Evolutionary conservation across 2,797 vertebrate species (phyloP).

Genomic region (Takifugu ocellatus): DNA sequence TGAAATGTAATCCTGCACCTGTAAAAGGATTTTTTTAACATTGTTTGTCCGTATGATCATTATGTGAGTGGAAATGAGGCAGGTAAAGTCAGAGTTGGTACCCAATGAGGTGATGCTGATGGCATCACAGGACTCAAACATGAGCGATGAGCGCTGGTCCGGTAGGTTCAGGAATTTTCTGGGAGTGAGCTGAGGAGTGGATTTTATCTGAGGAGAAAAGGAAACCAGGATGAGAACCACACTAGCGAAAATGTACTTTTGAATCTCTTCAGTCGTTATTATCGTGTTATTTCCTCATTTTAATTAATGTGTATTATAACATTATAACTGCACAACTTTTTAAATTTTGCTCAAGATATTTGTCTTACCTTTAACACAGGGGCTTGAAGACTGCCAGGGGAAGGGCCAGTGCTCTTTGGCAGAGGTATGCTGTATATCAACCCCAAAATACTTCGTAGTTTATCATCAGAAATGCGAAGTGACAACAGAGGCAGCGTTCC

Average conservation of each 20-base stretch:
- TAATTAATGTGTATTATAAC: no score
- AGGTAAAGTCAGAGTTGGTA: conserved; percentile 18
- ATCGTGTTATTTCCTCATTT: no score
- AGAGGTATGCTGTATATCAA: conserved; percentile 92
- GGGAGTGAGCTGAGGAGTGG: conserved; percentile 79
- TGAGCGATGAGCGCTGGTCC: conserved; percentile 79
- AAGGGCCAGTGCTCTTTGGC: conserved; percentile 62
- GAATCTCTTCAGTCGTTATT: no score
- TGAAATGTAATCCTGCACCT: not conserved
- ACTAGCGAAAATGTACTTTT: no score
- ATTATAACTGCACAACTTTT: no score
- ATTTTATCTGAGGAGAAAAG: conserved; percentile 52
- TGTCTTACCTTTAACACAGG: conserved; percentile 71
- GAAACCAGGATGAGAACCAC: conserved; percentile 8
- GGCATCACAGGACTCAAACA: conserved; percentile 86
- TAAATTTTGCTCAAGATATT: not conserved
- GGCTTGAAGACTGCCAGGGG: conserved; percentile 54
- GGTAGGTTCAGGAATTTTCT: conserved; percentile 70
- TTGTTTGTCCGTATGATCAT: not conserved
- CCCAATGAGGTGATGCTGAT: conserved; percentile 70
- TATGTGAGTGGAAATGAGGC: not conserved
- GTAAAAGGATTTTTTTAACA: not conserved
- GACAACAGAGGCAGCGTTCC: conserved; percentile 90
- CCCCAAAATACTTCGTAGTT: conserved; percentile 84
- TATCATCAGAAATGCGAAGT: conserved; percentile 89